Base-by-base conservation (phyloP, 2,113 vertebrate species). In the Mus spicilegus region DNA sequence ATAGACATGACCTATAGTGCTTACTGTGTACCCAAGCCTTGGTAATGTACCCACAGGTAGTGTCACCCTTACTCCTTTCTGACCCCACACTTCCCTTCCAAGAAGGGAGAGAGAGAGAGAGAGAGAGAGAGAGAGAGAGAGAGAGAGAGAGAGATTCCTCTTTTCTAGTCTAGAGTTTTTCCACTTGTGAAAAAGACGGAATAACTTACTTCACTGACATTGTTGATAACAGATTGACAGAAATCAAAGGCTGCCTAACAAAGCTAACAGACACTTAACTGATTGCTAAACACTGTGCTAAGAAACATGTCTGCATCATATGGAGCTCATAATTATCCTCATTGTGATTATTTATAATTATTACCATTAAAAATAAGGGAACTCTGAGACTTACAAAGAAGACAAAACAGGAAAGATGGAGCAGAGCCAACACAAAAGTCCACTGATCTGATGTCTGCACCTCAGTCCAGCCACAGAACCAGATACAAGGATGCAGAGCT, bases 111-210 rank as follows among this genome's bases (percentile, higher is more conserved):
- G 58, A 72, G 17, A 67, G 19, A n/a, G 5, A 24, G 20, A 36
- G 11, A 56, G 3, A 5, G 6, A 58, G 51, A 82, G 3, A 61
- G 10, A 56, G 1, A n/a, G 36, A 20, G 1, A n/a, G 5, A 36
- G 26, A 36, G 9, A 20, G 51, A 56, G 19, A 24, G 36, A 3
- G 7, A 8, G 56, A 14, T 16, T 28, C 58, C 6, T 84, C 80
- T 67, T 46, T 16, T 5, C 58, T 61, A 7, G 28, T 54, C 36
- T 17, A 67, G 81, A 16, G 5, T 36, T 88, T 75, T 91, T 65
- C 75, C n/a, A 17, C 67, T 81, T 94, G 22, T 76, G n/a, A 56
- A 87, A 89, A 93, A 81, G n/a, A 36, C 28, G 82, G 22, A 94
- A 30, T 77, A 87, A 46, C 10, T 19, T 84, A 82, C 67, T 87